Evolutionary conservation across 2,797 vertebrate genomes (phyloP).

Genomic region (Mormyrops boulengeri): DNA sequence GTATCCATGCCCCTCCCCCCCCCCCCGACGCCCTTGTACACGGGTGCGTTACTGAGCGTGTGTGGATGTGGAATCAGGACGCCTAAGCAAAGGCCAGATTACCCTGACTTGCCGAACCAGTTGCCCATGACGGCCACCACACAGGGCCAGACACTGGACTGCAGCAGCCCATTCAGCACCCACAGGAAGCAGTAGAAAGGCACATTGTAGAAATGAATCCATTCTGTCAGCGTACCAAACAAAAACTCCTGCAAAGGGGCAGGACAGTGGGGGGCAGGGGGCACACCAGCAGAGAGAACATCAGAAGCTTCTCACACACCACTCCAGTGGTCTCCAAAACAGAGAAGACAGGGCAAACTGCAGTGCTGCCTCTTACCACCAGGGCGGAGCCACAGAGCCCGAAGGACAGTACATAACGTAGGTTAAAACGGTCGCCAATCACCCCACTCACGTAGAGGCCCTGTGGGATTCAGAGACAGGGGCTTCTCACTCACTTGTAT

Average conservation of each 20-base stretch:
- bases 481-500: not conserved
- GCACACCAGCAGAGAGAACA: not conserved
- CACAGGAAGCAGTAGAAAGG: slow-evolving; percentile 85
- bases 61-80: not conserved
- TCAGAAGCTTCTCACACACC: not conserved
- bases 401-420: slow-evolving; percentile 83
- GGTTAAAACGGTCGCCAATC: slow-evolving; percentile 83
- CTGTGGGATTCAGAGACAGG: slow-evolving; percentile 46
- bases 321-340: not conserved
- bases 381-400: slow-evolving; percentile 90
- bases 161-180: slow-evolving; percentile 88
- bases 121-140: slow-evolving; percentile 96
- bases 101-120: slow-evolving; percentile 97
- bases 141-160: slow-evolving; percentile 94
- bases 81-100: slow-evolving; percentile 29
- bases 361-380: slow-evolving; percentile 69
- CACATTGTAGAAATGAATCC: slow-evolving; percentile 86
- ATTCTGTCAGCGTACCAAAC: slow-evolving; percentile 87
- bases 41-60: not conserved
- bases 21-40: not conserved
- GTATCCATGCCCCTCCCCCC: not conserved
- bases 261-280: not conserved
- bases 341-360: not conserved
- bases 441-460: slow-evolving; percentile 89
- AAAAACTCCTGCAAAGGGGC: slow-evolving; percentile 69